Evolutionary conservation across 1,140 invertebrate species (phyloP).

Genomic region (Palaemon carinicauda): DNA sequence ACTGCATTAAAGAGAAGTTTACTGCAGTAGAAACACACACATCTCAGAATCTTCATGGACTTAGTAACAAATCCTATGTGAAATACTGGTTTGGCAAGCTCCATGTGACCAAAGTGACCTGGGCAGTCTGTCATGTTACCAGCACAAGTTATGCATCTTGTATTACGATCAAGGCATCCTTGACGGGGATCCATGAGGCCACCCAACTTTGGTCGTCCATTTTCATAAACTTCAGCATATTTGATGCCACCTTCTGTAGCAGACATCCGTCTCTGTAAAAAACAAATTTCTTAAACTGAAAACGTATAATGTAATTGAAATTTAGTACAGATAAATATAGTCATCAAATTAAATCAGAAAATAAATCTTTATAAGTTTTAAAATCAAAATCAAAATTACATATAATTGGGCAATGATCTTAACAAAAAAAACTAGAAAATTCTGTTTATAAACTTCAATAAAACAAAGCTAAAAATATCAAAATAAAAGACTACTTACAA

Average conservation of each 20-base stretch:
- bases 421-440: too few relatives aligned
- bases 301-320: neutral
- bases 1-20: slow-evolving; percentile 91
- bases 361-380: too few relatives aligned
- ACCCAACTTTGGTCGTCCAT: slow-evolving; percentile 95
- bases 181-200: slow-evolving; percentile 99
- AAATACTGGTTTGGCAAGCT: slow-evolving; percentile 97
- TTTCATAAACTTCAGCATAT: slow-evolving; percentile 98
- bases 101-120: slow-evolving; percentile 99
- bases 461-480: neutral
- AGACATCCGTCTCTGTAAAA: slow-evolving; percentile 84
- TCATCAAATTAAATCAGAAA: too few relatives aligned
- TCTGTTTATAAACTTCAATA: too few relatives aligned
- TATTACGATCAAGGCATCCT: slow-evolving; percentile 93
- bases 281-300: neutral
- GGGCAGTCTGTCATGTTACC: slow-evolving; percentile 98
- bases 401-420: too few relatives aligned
- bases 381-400: neutral
- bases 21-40: slow-evolving; percentile 98
- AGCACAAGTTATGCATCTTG: slow-evolving; percentile 96
- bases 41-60: slow-evolving; percentile 94
- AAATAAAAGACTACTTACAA: slow-evolving; percentile 71
- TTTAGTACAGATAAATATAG: too few relatives aligned
- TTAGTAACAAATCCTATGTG: slow-evolving; percentile 98
- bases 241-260: slow-evolving; percentile 96